These are phyloP conservation scores for Eretmocerus hayati DNA, from an alignment of 2,888 invertebrate species.

Conservation along the genomic window DNA sequence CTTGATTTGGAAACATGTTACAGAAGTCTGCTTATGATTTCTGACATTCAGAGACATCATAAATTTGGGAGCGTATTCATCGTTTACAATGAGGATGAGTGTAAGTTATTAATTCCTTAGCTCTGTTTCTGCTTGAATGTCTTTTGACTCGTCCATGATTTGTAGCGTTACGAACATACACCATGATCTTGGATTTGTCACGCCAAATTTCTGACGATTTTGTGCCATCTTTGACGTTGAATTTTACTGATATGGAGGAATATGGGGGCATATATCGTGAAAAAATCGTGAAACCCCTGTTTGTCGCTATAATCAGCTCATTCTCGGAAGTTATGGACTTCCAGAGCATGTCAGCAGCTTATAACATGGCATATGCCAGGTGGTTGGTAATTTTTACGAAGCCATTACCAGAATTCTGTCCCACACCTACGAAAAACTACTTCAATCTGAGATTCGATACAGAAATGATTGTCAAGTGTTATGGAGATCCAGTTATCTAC, in stretches of 20 bases:
- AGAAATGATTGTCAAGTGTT: slow-evolving; percentile 26
- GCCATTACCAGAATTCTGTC: background rate
- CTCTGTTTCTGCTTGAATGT: background rate
- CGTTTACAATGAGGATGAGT: background rate
- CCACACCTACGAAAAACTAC: slow-evolving; percentile 15
- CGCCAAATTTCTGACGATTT: background rate
- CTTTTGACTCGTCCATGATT: background rate
- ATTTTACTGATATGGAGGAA: background rate
- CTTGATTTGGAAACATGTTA: background rate
- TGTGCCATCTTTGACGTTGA: background rate
- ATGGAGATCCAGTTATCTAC: slow-evolving; percentile 1
- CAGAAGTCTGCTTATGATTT: background rate
- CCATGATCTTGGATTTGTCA: background rate
- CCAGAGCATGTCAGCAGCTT: background rate
- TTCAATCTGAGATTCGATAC: slow-evolving; percentile 26
- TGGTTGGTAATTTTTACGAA: background rate
- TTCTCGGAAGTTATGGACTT: background rate
- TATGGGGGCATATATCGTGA: background rate
- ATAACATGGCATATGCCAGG: background rate
- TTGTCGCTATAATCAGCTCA: background rate
- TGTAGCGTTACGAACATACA: background rate
- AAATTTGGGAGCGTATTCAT: background rate
- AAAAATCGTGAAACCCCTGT: background rate
- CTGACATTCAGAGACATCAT: background rate
- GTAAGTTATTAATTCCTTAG: background rate